A percentile compares a stretch with the other conserved stretches of the same genome.
phyloP scores from a whole-genome alignment of 1,140 invertebrate genomes.

The Eurosta solidaginis region DNA sequence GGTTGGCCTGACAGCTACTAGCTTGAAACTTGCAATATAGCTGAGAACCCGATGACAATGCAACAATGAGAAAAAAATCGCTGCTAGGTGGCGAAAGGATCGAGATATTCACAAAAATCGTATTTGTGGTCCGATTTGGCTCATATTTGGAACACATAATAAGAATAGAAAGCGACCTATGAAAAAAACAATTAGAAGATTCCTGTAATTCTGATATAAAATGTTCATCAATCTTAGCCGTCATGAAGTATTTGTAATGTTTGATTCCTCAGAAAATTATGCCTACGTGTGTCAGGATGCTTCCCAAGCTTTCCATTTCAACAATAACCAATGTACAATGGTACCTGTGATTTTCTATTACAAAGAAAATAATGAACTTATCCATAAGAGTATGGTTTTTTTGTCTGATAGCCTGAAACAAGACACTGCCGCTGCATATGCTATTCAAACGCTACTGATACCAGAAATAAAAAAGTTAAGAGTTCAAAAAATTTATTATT shows the following conservation, averaged over 20 bases:
- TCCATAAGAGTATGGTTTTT: background rate
- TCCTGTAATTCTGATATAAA: too few species aligned
- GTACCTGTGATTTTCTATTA: conserved; percentile 9
- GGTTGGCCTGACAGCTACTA: too few species aligned
- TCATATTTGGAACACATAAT: too few species aligned
- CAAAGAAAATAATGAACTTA: background rate
- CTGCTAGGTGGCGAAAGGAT: too few species aligned
- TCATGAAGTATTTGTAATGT: conserved; percentile 7
- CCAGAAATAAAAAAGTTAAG: conserved; percentile 29
- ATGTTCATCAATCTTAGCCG: too few species aligned
- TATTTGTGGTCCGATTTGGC: too few species aligned
- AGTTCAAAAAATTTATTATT: conserved; percentile 37
- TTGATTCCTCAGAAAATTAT: conserved; percentile 13
- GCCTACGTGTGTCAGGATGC: background rate
- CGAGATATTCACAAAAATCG: too few species aligned
- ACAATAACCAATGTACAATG: conserved; percentile 6
- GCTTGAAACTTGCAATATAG: too few species aligned
- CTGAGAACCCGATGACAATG: too few species aligned
- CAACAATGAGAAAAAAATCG: too few species aligned
- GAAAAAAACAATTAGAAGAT: too few species aligned
- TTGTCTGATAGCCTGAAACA: conserved; percentile 31
- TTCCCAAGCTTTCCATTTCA: conserved; percentile 7
- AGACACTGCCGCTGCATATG: conserved; percentile 37
- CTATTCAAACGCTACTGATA: conserved; percentile 37
- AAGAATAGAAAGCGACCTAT: too few species aligned